Evolutionary conservation across 2,797 vertebrate genomes (phyloP).

Genomic region (Gephyroberyx darwinii): DNA sequence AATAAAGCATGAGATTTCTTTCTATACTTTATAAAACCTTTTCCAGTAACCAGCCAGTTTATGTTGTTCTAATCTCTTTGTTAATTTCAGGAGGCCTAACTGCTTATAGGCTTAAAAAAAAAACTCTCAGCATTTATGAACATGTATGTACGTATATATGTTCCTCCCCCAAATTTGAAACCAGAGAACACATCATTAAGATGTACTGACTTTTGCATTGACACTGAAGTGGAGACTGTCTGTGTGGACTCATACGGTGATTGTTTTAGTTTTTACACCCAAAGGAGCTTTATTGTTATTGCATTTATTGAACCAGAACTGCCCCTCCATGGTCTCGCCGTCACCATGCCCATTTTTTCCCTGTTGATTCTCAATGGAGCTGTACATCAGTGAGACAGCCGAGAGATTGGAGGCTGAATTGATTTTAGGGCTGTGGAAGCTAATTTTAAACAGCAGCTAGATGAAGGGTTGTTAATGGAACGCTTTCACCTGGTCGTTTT

Average conservation of each 20-base stretch:
- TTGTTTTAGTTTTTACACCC: neutral
- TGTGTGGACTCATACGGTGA: neutral
- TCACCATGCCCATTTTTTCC: neutral
- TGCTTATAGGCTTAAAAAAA: neutral
- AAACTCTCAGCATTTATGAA: neutral
- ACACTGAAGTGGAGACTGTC: neutral
- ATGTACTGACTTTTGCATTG: neutral
- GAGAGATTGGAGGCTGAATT: neutral
- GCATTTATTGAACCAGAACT: constrained; percentile 18
- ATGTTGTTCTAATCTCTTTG: too few relatives aligned
- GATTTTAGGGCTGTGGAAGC: constrained; percentile 16
- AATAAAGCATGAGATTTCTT: neutral
- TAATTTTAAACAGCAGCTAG: constrained; percentile 28
- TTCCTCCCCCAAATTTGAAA: neutral
- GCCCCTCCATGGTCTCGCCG: neutral
- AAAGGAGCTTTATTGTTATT: neutral
- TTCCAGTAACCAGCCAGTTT: too few relatives aligned
- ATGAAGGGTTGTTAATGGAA: neutral
- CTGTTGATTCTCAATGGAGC: neutral
- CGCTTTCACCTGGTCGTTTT: constrained; percentile 20
- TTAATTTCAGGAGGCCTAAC: neutral
- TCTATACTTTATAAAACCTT: too few relatives aligned
- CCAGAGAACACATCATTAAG: neutral
- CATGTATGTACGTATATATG: neutral
- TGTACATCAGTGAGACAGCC: constrained; percentile 1